Conservation (phyloP, 2,113 vertebrate genomes). For the Nyctibius bracteatus region DNA sequence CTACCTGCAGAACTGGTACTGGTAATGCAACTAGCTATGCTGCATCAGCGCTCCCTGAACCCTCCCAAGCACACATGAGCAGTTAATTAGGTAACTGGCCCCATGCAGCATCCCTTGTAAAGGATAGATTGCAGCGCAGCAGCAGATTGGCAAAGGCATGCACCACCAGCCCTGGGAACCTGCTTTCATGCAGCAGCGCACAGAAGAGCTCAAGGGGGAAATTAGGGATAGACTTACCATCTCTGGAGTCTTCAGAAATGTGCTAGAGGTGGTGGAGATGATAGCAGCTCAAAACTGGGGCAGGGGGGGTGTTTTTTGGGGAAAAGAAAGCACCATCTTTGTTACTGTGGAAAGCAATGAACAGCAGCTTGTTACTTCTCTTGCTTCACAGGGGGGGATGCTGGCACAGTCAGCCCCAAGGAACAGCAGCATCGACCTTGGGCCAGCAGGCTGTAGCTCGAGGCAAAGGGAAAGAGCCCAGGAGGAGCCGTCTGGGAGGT, state of each 20-base stretch:
- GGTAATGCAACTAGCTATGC: fast-evolving
- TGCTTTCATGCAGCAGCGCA: neutral
- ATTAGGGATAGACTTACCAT: neutral
- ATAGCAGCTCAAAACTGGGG: neutral
- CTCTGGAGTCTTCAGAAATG: neutral
- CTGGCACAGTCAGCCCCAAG: neutral
- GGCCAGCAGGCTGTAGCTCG: neutral
- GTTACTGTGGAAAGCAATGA: neutral
- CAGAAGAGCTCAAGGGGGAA: neutral
- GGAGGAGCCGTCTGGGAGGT: neutral
- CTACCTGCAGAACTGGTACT: neutral
- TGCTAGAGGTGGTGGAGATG: neutral
- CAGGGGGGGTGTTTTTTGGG: neutral
- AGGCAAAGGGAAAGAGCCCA: neutral
- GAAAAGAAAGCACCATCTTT: neutral
- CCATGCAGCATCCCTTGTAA: neutral
- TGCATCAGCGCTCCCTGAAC: neutral
- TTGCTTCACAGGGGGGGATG: neutral
- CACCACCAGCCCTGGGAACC: neutral
- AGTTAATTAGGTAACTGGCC: neutral
- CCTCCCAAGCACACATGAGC: neutral
- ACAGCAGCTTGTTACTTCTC: neutral
- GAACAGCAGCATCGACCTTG: fast-evolving
- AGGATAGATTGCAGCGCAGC: neutral
- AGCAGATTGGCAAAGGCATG: neutral